Evolutionary conservation across 2,797 vertebrate species (phyloP), one percentile per base, ranked within the genome.

Genomic region (Taenioides sp.): DNA sequence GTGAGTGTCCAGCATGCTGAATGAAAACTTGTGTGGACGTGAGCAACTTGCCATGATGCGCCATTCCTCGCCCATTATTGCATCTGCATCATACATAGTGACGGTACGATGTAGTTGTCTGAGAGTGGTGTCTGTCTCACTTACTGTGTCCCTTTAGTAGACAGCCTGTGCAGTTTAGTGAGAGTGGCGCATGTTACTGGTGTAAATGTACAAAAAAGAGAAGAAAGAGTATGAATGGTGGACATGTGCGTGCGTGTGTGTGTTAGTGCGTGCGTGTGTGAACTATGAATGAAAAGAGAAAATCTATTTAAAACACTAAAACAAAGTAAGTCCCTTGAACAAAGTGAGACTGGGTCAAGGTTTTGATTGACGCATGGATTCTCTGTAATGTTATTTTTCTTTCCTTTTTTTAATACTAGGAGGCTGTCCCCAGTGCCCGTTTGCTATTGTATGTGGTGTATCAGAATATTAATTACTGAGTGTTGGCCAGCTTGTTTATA

Each of bases 401-500:
- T 92, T 79, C 88, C 81, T 83, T 88, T 92, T 84, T 89, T 86
- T 77, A 78, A 85, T 83, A 84, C 78, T 84, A 86, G 79, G 86
- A 91, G 91, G 89, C 90, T 88, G 87, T 91, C 88, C 86, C 86
- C 84, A 84, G 84, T 83, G 87, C 85, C 90, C 91, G 89, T 92
- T 93, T 93, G 92, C 90, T 94, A 91, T 93, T 91, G 92, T 94
- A 90, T 90, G 92, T 94, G 92, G 86, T 95, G 95, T 97, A 95
- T 92, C 95, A 94, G 93, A 94, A 95, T 96, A 96, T 96, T 92
- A 95, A 47, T 93, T 92, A 92, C 86, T 96, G 96, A 95, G 95
- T 97, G 96, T 96, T 95, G 94, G 95, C 94, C 94, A 94, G 95
- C 96, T 97, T 95, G 95, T 99, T 98, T 98, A 95, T 98, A 98